Conservation (phyloP, 2,113 vertebrate genomes). For the Elgaria multicarinata region DNA sequence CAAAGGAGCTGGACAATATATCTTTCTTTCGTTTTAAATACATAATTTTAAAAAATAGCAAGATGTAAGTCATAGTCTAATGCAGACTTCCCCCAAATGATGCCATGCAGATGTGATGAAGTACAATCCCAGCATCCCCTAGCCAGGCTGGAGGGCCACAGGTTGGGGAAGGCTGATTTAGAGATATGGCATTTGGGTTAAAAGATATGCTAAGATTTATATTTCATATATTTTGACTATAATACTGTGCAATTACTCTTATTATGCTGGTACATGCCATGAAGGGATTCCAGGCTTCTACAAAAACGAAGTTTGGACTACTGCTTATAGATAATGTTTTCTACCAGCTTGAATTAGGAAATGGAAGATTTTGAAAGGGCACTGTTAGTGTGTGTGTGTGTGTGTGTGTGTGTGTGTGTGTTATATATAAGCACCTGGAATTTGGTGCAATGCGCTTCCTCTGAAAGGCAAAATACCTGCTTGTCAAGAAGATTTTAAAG, state of each 20-base stretch:
- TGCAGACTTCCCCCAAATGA: no score
- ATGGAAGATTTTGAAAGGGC: background rate
- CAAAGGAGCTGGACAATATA: background rate
- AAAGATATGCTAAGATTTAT: background rate
- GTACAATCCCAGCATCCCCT: no score
- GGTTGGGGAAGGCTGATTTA: background rate
- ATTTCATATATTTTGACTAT: background rate
- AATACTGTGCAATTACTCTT: background rate
- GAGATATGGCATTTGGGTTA: background rate
- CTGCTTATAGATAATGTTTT: background rate
- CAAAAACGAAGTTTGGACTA: slow-evolving; percentile 4
- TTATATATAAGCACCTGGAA: slow-evolving; percentile 11
- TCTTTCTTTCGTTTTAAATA: background rate
- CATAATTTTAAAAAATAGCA: background rate
- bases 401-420: no score
- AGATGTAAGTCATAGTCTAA: background rate
- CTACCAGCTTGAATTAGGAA: slow-evolving; percentile 27
- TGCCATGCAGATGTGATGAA: no score
- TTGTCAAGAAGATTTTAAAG: slow-evolving; percentile 30
- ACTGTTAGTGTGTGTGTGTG: no score
- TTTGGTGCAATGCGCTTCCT: slow-evolving; percentile 19
- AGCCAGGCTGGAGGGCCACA: no score
- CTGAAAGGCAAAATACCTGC: slow-evolving; percentile 34
- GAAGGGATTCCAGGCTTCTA: background rate
- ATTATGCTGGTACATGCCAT: background rate